phyloP scores from a whole-genome alignment of 92 coral and sea anemone genomes.

The Heliopora coerulea region DNA sequence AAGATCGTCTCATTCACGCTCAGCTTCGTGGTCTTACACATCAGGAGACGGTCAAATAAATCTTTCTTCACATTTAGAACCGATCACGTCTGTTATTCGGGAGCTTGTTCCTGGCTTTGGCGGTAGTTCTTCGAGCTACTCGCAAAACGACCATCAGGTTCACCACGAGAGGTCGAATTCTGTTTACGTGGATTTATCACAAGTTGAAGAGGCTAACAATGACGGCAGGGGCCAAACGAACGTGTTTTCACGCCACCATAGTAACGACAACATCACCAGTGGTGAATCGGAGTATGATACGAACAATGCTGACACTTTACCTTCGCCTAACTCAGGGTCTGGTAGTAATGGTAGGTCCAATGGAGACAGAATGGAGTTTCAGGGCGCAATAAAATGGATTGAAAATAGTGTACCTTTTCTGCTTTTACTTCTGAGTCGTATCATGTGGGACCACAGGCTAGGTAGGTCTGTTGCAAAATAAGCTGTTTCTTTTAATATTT shows the following conservation, averaged over 20 bases:
- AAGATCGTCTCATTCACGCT: slow-evolving; percentile 90
- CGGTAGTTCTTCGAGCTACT: slow-evolving; percentile 32
- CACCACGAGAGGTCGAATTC: slow-evolving; percentile 75
- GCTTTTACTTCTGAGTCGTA: slow-evolving; percentile 80
- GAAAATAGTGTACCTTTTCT: slow-evolving; percentile 93
- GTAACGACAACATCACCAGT: neutral
- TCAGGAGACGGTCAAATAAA: slow-evolving; percentile 92
- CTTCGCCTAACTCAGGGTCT: slow-evolving; percentile 46
- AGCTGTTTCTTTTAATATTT: too few relatives aligned
- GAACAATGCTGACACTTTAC: slow-evolving; percentile 58
- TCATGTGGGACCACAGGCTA: slow-evolving; percentile 98
- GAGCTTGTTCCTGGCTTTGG: slow-evolving; percentile 97
- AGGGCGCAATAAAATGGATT: slow-evolving; percentile 88
- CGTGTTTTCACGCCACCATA: slow-evolving; percentile 30
- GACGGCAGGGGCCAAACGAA: slow-evolving; percentile 56
- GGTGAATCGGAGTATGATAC: slow-evolving; percentile 68
- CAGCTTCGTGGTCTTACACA: slow-evolving; percentile 96
- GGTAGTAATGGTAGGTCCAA: slow-evolving; percentile 59
- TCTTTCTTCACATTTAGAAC: slow-evolving; percentile 70
- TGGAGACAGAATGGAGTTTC: slow-evolving; percentile 92
- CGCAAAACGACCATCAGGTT: slow-evolving; percentile 54
- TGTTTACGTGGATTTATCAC: slow-evolving; percentile 81
- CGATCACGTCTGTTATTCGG: slow-evolving; percentile 93
- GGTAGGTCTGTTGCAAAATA: slow-evolving; percentile 61
- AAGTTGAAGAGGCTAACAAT: slow-evolving; percentile 59